Percentiles rank a stretch among this genome's conserved stretches.
Conservation (phyloP, 2,888 invertebrate genomes). For the Microplitis manilae region DNA sequence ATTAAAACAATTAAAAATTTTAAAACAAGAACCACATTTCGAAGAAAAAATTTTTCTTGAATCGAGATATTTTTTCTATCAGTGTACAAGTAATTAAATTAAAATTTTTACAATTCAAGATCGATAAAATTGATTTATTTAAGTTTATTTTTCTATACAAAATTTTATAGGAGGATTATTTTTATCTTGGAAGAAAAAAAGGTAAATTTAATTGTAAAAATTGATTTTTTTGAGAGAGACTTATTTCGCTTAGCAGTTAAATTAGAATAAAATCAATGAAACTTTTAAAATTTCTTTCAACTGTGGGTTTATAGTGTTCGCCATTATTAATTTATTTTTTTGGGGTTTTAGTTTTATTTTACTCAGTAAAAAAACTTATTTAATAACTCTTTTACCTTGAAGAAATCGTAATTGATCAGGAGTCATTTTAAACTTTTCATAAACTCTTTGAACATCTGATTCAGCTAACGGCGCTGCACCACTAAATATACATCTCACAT, state of each 20-base stretch:
- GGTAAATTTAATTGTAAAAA: no score
- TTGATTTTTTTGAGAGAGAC: not conserved
- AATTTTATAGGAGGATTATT: not conserved
- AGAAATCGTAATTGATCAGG: constrained; percentile 53
- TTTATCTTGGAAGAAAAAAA: not conserved
- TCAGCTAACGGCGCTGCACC: constrained; percentile 75
- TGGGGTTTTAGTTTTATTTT: no score
- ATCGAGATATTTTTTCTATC: no score
- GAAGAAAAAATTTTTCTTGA: no score
- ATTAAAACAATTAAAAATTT: no score
- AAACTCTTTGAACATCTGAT: constrained; percentile 67
- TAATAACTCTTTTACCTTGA: constrained; percentile 61
- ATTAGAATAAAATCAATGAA: not conserved
- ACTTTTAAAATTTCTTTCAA: not conserved
- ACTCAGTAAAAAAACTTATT: no score
- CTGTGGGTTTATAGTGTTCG: not conserved
- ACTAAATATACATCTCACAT: constrained; percentile 69
- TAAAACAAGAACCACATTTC: no score
- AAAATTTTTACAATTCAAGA: no score
- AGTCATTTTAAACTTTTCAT: constrained; percentile 61
- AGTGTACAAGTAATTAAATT: no score
- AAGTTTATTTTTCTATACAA: no score
- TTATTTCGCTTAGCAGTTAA: not conserved
- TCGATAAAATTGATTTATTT: no score
- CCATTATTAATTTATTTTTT: no score